Percentiles rank a stretch among this genome's conserved stretches.
Conservation (phyloP, 2,797 vertebrate genomes). For the Malacoraja senta region DNA sequence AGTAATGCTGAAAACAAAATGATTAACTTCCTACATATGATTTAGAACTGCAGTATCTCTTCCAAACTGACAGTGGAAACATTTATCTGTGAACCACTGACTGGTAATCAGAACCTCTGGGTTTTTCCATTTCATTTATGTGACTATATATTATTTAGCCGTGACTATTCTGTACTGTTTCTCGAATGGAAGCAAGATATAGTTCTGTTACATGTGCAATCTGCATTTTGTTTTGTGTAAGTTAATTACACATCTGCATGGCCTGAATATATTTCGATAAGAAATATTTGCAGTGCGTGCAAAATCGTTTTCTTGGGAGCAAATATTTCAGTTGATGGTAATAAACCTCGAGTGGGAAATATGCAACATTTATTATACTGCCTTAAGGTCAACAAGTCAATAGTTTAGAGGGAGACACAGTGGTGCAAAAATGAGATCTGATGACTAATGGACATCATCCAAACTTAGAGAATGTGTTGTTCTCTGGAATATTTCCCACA, state of each 20-base stretch:
- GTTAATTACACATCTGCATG: background rate
- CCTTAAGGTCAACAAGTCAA: background rate
- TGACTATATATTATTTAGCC: constrained; percentile 1
- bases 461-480: background rate
- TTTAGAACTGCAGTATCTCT: constrained; percentile 7
- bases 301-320: background rate
- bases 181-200: background rate
- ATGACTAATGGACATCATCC: constrained; percentile 7
- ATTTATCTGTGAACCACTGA: background rate
- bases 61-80: background rate
- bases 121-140: background rate
- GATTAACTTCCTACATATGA: background rate
- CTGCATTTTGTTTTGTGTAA: background rate
- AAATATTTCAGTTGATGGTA: background rate
- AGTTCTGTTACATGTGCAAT: background rate
- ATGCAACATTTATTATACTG: background rate
- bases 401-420: background rate
- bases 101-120: background rate
- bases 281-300: background rate
- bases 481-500: background rate
- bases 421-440: background rate
- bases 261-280: background rate
- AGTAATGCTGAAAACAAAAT: background rate
- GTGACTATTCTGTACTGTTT: background rate
- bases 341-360: background rate